Evolutionary conservation across 2,113 vertebrate genomes (phyloP), one percentile per base, ranked within the genome.

Genomic region (Equus quagga): DNA sequence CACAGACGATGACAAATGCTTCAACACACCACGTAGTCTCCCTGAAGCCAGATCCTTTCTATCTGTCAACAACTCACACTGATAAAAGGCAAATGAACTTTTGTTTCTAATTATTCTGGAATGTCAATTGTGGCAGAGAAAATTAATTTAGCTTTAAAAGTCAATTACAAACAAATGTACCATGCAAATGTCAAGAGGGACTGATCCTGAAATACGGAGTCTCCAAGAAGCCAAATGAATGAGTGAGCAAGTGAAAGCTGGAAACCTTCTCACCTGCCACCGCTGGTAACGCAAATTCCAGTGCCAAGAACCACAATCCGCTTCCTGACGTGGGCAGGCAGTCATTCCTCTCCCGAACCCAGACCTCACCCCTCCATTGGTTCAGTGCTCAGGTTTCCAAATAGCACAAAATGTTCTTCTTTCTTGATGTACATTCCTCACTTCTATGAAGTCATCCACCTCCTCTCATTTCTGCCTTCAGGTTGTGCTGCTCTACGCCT

Each of bases 401-500:
- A 24, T 24, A 56, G 24, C 62, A 92, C 41, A 24, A 19, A 75
- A 51, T 8, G 4, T 5, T 2, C 44, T 8, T 26, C 36, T 65
- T 33, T 14, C 56, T 6, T 12, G 0, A 7, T 10, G 13, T 19
- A 17, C 44, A 3, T 41, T 56, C 24, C 15, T 87, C 46, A 11
- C 23, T 26, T 69, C 24, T n/a, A 0, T 23, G 33, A 82, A 36
- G 19, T 92, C 70, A 81, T 4, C 0, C 0, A 24, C 46, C 41
- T 90, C 2, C 0, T 93, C 2, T 80, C 15, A 1, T 28, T 98
- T 97, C 72, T 97, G 17, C 73, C 78, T 62, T 62, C 75, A 99
- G 99, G 99, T 99, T 70, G 99, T 99, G n/a, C 98, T 99, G 70
- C 98, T 99, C 5, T 99, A 99, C 1, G 99, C 99, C 62, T 99